These are phyloP conservation scores for Muntiacus muntjak DNA, from an alignment of 2,113 vertebrate species.

Conservation along the genomic window DNA sequence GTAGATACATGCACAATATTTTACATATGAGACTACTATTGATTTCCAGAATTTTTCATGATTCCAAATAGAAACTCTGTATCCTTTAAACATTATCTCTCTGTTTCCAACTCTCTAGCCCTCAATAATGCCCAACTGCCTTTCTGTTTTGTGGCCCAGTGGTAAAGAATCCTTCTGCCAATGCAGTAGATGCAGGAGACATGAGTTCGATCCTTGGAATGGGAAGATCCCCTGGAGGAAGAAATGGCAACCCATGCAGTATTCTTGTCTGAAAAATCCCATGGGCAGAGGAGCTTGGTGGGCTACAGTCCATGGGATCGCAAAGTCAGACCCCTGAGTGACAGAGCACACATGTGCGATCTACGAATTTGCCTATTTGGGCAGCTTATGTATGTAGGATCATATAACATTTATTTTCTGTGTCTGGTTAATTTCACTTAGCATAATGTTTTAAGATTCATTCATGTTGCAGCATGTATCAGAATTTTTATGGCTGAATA, in stretches of 20 bases:
- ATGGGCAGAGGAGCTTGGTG: neutral
- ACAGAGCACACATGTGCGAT: neutral
- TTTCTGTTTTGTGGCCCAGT: neutral
- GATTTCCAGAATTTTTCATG: neutral
- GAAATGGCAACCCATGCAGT: neutral
- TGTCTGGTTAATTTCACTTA: neutral
- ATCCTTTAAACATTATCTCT: neutral
- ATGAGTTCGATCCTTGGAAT: neutral
- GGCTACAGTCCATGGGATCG: neutral
- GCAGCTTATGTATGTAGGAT: too few species aligned
- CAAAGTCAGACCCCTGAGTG: neutral
- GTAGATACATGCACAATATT: neutral
- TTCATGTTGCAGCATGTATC: neutral
- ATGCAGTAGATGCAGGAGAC: neutral
- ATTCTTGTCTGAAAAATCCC: neutral
- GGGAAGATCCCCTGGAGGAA: neutral
- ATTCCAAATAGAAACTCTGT: neutral
- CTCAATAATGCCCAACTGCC: neutral
- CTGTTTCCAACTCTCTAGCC: neutral
- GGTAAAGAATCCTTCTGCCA: neutral
- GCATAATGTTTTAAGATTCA: neutral
- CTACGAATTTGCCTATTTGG: neutral
- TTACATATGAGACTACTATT: neutral
- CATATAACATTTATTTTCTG: too few species aligned
- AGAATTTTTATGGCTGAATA: neutral